phyloP scores from a whole-genome alignment of 2,113 vertebrate genomes.

The Poeciliopsis prolifica region DNA sequence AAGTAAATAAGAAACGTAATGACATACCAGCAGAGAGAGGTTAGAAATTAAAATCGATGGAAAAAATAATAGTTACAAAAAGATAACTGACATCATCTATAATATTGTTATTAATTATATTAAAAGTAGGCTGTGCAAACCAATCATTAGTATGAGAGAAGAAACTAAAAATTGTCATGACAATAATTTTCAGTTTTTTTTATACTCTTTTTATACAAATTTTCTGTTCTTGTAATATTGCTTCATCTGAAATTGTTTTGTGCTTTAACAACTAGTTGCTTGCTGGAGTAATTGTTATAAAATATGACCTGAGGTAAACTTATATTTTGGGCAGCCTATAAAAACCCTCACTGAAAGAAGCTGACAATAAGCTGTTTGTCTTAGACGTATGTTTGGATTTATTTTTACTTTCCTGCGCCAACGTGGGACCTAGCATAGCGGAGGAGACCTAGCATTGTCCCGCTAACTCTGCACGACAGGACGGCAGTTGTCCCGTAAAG shows the following conservation, averaged over 20 bases:
- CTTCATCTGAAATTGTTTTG: neutral
- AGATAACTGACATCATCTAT: neutral
- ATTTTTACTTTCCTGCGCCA: neutral
- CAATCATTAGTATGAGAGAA: neutral
- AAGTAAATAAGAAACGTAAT: neutral
- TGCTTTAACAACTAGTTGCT: neutral
- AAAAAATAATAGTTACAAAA: neutral
- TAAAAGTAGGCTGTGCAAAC: neutral
- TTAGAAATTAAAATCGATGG: neutral
- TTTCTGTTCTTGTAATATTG: neutral
- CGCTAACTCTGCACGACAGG: constrained; percentile 60
- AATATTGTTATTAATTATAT: neutral
- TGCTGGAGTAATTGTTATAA: neutral
- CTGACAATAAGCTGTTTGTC: neutral
- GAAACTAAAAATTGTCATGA: neutral
- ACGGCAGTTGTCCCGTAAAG: constrained; percentile 39
- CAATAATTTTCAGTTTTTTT: neutral
- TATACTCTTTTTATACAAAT: neutral
- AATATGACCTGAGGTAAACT: neutral
- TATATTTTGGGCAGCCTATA: neutral
- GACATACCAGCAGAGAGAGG: neutral
- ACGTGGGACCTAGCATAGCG: constrained; percentile 19
- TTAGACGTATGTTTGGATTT: neutral
- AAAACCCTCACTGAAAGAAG: neutral
- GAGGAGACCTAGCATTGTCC: constrained; percentile 32